Conservation (phyloP, 2,113 vertebrate species). For the Chelonoidis abingdonii region DNA sequence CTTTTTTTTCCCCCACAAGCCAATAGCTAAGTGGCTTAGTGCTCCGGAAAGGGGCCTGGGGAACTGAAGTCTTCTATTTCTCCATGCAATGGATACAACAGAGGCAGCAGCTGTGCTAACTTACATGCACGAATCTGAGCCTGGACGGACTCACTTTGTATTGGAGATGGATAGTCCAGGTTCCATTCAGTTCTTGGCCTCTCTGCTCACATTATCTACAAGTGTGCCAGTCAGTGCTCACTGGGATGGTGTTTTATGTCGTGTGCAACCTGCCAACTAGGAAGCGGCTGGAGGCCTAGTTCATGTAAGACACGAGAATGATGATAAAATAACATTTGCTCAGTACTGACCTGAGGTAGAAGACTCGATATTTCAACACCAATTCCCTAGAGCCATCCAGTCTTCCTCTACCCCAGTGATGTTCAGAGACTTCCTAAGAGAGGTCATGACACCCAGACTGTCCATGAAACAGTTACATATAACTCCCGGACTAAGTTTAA, state of each 20-base stretch:
- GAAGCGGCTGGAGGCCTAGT: background rate
- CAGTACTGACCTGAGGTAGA: background rate
- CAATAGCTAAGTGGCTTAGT: slow-evolving; percentile 53
- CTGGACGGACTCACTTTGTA: background rate
- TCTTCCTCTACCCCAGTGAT: background rate
- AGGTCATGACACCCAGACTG: background rate
- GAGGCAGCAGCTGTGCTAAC: background rate
- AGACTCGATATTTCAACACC: background rate
- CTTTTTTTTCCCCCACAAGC: slow-evolving; percentile 30
- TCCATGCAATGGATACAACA: background rate
- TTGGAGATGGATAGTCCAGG: background rate
- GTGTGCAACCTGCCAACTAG: background rate
- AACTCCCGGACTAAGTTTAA: background rate
- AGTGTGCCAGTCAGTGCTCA: background rate
- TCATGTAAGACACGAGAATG: background rate
- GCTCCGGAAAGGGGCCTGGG: slow-evolving; percentile 16
- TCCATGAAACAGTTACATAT: background rate
- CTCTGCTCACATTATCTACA: background rate
- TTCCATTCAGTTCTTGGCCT: background rate
- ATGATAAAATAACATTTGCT: background rate
- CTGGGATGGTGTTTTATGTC: background rate
- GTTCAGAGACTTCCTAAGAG: background rate
- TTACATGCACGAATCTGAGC: background rate
- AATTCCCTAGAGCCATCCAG: background rate
- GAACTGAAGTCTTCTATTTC: background rate